Evolutionary conservation across 1,140 invertebrate species (phyloP).

Genomic region (Maconellicoccus hirsutus): DNA sequence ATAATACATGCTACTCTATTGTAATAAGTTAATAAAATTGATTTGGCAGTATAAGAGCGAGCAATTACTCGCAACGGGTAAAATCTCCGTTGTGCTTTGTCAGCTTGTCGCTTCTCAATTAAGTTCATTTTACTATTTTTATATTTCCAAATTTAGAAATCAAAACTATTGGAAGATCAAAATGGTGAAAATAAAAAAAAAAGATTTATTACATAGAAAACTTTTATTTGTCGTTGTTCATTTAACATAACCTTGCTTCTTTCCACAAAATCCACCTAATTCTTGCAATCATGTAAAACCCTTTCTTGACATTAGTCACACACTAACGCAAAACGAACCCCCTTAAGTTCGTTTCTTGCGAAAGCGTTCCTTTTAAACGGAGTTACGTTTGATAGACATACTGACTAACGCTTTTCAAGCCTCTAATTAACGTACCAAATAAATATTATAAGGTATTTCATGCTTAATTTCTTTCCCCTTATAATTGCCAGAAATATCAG

Average conservation of each 20-base stretch:
- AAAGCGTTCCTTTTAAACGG: neutral
- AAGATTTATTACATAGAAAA: too few species aligned
- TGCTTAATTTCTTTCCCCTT: conserved; percentile 16
- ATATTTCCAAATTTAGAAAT: too few species aligned
- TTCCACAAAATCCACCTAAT: neutral
- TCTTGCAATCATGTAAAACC: neutral
- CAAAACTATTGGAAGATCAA: too few species aligned
- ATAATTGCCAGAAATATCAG: neutral
- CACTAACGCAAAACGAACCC: neutral
- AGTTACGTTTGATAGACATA: conserved; percentile 16
- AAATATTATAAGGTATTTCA: conserved; percentile 19
- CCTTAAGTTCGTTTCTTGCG: neutral
- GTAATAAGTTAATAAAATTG: conserved; percentile 19
- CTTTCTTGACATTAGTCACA: conserved; percentile 3
- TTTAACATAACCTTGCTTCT: neutral
- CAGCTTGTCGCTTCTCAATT: neutral
- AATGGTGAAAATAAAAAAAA: too few species aligned
- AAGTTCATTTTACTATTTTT: neutral
- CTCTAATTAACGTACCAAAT: conserved; percentile 16
- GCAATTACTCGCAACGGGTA: neutral
- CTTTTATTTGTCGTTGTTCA: neutral
- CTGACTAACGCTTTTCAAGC: conserved; percentile 15
- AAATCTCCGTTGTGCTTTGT: neutral
- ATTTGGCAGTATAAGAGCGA: neutral
- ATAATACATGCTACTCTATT: neutral